Evolutionary conservation across 2,113 vertebrate genomes (phyloP).

Genomic region (Steatornis caripensis): DNA sequence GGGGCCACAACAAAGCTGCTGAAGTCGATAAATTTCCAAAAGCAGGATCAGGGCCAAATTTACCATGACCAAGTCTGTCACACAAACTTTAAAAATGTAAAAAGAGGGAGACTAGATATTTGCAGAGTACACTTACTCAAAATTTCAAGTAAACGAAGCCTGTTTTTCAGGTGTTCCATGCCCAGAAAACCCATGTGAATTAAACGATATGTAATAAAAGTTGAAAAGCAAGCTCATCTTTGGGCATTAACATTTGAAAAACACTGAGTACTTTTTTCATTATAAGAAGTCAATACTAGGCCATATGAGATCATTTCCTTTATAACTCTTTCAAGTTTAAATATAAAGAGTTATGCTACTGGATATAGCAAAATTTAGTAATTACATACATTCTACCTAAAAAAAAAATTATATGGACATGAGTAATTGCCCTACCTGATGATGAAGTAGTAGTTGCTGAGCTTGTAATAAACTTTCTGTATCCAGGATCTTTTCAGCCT

Average conservation of each 20-base stretch:
- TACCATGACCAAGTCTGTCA: background rate
- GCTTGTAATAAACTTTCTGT: slow-evolving; percentile 84
- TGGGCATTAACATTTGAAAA: background rate
- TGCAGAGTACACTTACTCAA: background rate
- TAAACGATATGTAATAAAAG: background rate
- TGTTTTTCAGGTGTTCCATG: background rate
- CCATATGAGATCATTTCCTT: background rate
- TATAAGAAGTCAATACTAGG: background rate
- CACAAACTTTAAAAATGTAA: background rate
- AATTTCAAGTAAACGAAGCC: background rate
- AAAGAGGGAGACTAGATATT: background rate
- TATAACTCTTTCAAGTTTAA: background rate
- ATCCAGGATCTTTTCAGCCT: slow-evolving; percentile 81
- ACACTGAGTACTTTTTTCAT: background rate
- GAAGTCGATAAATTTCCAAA: background rate
- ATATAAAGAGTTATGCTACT: background rate
- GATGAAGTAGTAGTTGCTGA: slow-evolving; percentile 83
- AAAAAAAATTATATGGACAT: background rate
- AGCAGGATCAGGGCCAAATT: background rate
- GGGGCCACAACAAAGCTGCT: background rate
- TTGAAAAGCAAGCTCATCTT: background rate
- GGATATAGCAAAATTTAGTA: background rate
- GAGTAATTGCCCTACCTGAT: slow-evolving; percentile 78
- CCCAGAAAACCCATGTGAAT: background rate
- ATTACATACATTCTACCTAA: background rate